phyloP scores from a whole-genome alignment of 2,888 invertebrate genomes.

The Aphodius granarius region DNA sequence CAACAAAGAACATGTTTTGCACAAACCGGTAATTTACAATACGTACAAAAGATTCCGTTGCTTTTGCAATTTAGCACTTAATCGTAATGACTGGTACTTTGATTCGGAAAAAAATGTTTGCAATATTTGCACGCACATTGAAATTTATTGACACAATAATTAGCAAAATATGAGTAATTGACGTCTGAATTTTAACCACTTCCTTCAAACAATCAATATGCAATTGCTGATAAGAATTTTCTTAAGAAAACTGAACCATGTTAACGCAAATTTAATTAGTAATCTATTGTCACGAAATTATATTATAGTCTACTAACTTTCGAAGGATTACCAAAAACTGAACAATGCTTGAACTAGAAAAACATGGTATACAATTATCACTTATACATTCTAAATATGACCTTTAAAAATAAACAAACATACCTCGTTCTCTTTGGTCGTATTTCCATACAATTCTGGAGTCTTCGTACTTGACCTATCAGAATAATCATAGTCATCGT shows the following conservation, averaged over 20 bases:
- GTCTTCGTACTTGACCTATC: neutral
- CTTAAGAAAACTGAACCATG: neutral
- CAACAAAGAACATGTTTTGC: neutral
- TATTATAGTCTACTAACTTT: too few relatives aligned
- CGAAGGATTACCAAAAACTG: neutral
- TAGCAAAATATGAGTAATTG: neutral
- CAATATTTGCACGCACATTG: neutral
- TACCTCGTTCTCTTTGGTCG: neutral
- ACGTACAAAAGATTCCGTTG: neutral
- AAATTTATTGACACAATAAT: neutral
- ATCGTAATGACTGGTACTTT: neutral
- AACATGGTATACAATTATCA: neutral
- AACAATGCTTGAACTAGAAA: neutral
- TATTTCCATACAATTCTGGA: conserved; percentile 4
- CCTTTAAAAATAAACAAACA: neutral
- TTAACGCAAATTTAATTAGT: neutral
- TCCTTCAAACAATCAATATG: too few relatives aligned
- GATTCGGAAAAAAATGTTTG: neutral
- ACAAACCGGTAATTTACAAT: neutral
- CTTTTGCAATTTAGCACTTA: neutral
- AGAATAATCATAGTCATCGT: neutral
- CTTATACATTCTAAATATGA: neutral
- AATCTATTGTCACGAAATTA: too few relatives aligned
- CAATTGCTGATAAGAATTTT: neutral
- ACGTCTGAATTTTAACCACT: neutral